Evolutionary conservation across 1,140 invertebrate species (phyloP), one percentile per base, ranked within the genome.

Genomic region (Drosophila ironensis): DNA sequence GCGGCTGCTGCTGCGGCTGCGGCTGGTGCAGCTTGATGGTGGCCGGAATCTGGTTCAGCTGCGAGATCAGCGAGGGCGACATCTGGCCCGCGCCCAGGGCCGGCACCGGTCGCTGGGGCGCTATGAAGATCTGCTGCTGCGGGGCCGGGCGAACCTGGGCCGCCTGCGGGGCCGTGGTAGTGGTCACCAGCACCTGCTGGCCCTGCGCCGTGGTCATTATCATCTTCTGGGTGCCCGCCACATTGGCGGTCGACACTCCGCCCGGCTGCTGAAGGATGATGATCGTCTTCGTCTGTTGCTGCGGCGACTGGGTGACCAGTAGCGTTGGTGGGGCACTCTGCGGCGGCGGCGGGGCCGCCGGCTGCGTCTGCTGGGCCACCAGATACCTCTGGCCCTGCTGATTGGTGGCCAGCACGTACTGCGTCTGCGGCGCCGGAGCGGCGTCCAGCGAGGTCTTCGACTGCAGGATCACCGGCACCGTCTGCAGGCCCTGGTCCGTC

Each of bases 251-350:
- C 2, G 67, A 48, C 8, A 66, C 75, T 3, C 71, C 80, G 2
- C 70, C 51, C 66, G 94, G 93, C 19, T 93, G 93, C 69, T 95
- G 94, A 9, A 95, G 75, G 40, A 95, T 94, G 27, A 95, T 95
- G 14, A 95, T 94, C 0, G 94, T 95, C 69, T 95, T 95, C 0
- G 93, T 91, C 8, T 91, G 90, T 35, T 89, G 89, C 37, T 88
- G 88, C 20, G 63, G 76, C 2, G 87, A 50, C 56, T 90, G 91
- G 0, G 90, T 90, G 2, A 90, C 89, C 5, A 89, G 89, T 16
- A 72, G 66, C 8, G 72, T 89, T 42, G 72, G 89, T 11, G 66
- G 44, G 3, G 63, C 41, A 0, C 70, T 24, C 17, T 76, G 20
- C 1, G 14, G 74, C 16, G 67, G 69, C 9, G 80, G 48, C 0